Percentiles rank a stretch among this genome's conserved stretches.
phyloP scores from a whole-genome alignment of 2,113 vertebrate species.

The Caloenas nicobarica region DNA sequence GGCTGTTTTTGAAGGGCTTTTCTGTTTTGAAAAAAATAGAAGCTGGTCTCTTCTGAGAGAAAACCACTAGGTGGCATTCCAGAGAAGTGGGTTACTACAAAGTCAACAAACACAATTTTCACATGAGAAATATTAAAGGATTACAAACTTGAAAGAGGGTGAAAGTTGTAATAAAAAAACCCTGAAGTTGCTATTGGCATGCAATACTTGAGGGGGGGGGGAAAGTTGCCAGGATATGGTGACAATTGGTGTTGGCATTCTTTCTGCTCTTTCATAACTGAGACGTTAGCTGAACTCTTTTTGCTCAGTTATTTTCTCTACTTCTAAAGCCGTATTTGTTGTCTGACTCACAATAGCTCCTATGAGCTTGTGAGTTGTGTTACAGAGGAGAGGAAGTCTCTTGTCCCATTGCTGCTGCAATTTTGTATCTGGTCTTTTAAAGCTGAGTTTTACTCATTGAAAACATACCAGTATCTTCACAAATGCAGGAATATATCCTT shows the following conservation, averaged over 20 bases:
- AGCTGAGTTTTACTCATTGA: neutral
- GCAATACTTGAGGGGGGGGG: rapidly evolving
- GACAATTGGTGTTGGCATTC: neutral
- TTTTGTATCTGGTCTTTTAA: neutral
- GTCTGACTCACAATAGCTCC: neutral
- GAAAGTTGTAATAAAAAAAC: neutral
- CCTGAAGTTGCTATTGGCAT: neutral
- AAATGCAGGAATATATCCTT: neutral
- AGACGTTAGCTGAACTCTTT: neutral
- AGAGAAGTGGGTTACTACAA: neutral
- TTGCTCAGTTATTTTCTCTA: neutral
- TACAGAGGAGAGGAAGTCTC: neutral
- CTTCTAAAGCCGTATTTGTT: neutral
- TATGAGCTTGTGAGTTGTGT: neutral
- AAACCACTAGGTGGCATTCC: conserved; percentile 71
- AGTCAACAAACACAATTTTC: neutral
- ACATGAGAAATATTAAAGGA: neutral
- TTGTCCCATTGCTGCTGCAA: neutral
- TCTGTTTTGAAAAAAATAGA: neutral
- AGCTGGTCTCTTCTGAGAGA: neutral
- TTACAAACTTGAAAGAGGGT: neutral
- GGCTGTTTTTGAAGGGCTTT: neutral
- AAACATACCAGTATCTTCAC: too few relatives aligned
- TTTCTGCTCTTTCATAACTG: neutral
- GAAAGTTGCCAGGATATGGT: neutral